Evolutionary conservation across 2,797 vertebrate species (phyloP), one percentile per base, ranked within the genome.

Genomic region (Anguilla pacifica): DNA sequence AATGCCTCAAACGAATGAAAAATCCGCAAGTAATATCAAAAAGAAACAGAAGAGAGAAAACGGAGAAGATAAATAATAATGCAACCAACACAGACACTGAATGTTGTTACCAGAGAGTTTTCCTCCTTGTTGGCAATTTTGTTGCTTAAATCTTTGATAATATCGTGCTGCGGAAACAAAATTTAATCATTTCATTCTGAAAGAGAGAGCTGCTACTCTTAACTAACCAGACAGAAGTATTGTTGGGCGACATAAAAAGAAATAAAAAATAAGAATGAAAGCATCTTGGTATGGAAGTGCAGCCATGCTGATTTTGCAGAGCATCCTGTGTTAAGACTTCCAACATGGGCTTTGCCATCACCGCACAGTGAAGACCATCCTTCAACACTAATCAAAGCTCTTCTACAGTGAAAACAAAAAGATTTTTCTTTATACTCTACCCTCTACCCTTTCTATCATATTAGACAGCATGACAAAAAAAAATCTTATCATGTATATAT

Each of bases 81-180:
- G 95, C 94, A 94, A 96, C 94, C 94, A 92, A 96, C 94, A 96
- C 94, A 95, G 94, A 96, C 94, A 96, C 93, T 95, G 93, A 96
- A 87, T 94, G 94, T 92, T 94, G 94, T 96, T 96, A 96, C 95
- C 95, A 95, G 94, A 95, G 94, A 96, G 94, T 94, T 96, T 93
- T 96, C 94, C 94, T 95, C 92, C 94, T 95, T 94, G 94, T 94
- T 95, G 96, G 93, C 94, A 96, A 96, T 95, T 96, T 94, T 95
- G 93, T 95, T 95, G 95, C 94, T 96, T 95, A 96, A 96, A 96
- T 95, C 95, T 95, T 95, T 96, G 94, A 96, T 96, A 94, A 96
- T 96, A 96, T 95, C 94, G 92, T 93, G 94, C 95, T 96, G 93
- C 93, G 92, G 95, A 96, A 96, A 96, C 95, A 96, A 96, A 96